Evolutionary conservation across 2,113 vertebrate species (phyloP), one percentile per base, ranked within the genome.

Genomic region (Xyliphius kryptos): DNA sequence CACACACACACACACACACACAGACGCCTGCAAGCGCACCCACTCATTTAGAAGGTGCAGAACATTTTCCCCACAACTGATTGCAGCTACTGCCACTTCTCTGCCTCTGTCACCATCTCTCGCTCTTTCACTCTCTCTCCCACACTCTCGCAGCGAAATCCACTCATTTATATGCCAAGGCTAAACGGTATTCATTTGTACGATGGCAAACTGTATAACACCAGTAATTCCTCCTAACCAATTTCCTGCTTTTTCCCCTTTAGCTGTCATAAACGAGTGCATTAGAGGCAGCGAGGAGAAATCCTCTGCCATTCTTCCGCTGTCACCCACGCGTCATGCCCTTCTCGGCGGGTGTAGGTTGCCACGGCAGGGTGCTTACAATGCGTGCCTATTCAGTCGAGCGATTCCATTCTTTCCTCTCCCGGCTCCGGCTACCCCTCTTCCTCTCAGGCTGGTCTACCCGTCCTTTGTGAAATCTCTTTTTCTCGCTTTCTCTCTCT

Each of bases 301-400:
- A 91, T 88, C 88, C 89, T 89, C 87, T 87, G 85, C 86, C 86
- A 84, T 89, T 74, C 58, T 63, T 68, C 61, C 51, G 44, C 79
- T 72, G 77, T 81, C 82, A 79, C 67, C 77, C 64, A 57, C 74
- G 75, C 69, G 56, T 73, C 76, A 70, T 69, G 76, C 75, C 74
- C 85, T 52, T 67, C 65, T 60, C 71, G 65, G 85, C 82, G 82
- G 87, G 87, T 85, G 82, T 85, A 85, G 88, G 91, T 93, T 92
- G 91, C 89, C 86, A 91, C 89, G 88, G 91, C 88, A 49, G 88
- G 89, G 91, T 89, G 91, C 91, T 92, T 93, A 91, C 87, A 90
- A 91, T 88, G 82, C 87, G 83, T 15, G 67, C 70, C 77, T 76
- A 67, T 81, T 79, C 75, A 68, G 70, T 74, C 70, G 61, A 51